phyloP scores from a whole-genome alignment of 2,797 vertebrate species.

The Miichthys miiuy region DNA sequence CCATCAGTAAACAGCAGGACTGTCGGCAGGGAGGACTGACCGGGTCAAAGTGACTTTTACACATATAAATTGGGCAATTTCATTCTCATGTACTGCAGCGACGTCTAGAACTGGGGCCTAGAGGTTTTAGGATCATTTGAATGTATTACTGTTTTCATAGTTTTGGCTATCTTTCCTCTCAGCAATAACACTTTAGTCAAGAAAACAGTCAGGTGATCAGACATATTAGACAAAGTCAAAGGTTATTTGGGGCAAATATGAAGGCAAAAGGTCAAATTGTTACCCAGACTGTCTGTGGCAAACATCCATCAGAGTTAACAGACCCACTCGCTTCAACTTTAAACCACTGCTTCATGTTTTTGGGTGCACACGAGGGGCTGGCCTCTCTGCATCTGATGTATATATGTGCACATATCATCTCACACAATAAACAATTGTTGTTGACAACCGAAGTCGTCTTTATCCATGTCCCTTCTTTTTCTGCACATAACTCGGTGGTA shows the following conservation, averaged over 20 bases:
- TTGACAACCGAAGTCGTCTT: neutral
- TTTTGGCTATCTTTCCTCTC: neutral
- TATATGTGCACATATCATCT: neutral
- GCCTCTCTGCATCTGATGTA: neutral
- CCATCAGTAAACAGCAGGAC: too few species aligned
- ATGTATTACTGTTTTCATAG: neutral
- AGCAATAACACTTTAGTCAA: neutral
- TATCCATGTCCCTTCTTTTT: neutral
- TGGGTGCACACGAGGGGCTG: neutral
- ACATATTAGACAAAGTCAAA: neutral
- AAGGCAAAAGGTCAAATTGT: neutral
- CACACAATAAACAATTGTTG: neutral
- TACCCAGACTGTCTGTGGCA: neutral
- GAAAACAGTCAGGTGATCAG: neutral
- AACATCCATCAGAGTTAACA: neutral
- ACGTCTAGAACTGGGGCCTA: too few species aligned
- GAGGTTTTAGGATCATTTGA: neutral
- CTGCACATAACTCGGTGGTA: neutral
- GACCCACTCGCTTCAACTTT: neutral
- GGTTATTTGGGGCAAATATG: too few species aligned
- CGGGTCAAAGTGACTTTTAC: too few species aligned
- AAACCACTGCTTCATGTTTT: too few species aligned
- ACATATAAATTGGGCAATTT: too few species aligned
- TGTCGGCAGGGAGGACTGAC: too few species aligned
- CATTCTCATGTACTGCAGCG: too few species aligned